Evolutionary conservation across 2,797 vertebrate genomes (phyloP).

Genomic region (Polyboroides typus): DNA sequence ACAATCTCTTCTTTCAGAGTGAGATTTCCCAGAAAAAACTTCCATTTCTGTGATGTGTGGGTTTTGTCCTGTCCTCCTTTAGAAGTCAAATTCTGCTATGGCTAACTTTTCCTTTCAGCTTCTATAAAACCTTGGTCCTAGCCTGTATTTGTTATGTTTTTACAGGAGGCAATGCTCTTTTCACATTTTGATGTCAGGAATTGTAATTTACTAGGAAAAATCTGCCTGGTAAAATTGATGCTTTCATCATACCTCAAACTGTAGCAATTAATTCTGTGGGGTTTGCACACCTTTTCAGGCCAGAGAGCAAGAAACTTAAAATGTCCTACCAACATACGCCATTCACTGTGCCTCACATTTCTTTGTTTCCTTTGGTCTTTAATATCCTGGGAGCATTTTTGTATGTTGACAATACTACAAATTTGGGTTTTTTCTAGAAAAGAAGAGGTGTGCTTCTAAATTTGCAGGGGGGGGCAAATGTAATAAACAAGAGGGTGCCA

Average conservation of each 20-base stretch:
- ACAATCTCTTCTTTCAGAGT: slow-evolving; percentile 21
- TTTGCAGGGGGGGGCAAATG: background rate
- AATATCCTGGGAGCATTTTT: background rate
- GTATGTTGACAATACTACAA: background rate
- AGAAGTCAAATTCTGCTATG: background rate
- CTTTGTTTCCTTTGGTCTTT: background rate
- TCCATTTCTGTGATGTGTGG: background rate
- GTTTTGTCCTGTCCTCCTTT: background rate
- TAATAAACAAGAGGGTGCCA: background rate
- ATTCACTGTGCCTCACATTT: background rate
- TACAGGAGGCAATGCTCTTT: background rate
- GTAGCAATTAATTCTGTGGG: background rate
- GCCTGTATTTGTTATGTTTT: background rate
- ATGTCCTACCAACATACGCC: background rate
- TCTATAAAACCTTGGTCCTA: background rate
- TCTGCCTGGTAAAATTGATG: background rate
- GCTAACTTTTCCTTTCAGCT: background rate
- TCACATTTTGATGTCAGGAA: background rate
- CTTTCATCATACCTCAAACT: background rate
- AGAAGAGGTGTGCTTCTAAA: background rate
- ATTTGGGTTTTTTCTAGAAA: background rate
- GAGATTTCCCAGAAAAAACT: slow-evolving; percentile 27
- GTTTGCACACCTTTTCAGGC: background rate
- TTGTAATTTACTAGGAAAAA: background rate
- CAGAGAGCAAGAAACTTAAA: background rate